These are phyloP conservation scores for Mormyrus iriodes DNA, from an alignment of 2,113 vertebrate genomes.

Conservation along the genomic window DNA sequence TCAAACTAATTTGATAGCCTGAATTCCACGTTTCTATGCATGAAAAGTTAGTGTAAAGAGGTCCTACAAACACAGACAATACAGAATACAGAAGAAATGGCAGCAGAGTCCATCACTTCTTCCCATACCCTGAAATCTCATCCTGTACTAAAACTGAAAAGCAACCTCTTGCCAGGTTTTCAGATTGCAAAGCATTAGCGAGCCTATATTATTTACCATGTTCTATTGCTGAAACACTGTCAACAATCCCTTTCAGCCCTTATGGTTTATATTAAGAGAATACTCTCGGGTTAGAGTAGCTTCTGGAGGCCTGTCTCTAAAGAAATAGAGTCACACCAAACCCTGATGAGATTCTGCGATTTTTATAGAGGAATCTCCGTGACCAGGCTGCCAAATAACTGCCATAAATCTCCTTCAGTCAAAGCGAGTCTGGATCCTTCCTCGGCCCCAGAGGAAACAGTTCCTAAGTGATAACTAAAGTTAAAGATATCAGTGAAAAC, in stretches of 20 bases:
- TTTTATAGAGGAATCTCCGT: not conserved
- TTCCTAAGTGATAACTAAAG: not conserved
- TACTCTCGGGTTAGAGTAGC: not conserved
- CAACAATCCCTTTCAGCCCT: not conserved
- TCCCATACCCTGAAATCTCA: not conserved
- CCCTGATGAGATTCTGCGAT: not conserved
- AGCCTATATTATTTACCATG: not conserved
- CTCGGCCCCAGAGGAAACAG: not conserved
- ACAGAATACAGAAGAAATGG: not conserved
- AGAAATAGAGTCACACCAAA: not conserved
- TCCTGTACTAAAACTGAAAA: not conserved
- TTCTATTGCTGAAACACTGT: not conserved
- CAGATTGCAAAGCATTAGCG: not conserved
- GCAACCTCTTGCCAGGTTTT: not conserved
- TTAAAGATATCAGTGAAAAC: not conserved
- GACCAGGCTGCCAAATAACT: constrained; percentile 6
- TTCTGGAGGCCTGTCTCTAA: not conserved
- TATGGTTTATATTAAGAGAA: not conserved
- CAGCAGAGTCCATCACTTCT: not conserved
- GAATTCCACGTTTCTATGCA: not conserved
- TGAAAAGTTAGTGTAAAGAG: not conserved
- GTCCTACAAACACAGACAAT: not conserved
- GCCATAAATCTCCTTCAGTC: constrained; percentile 13
- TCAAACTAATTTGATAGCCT: not conserved
- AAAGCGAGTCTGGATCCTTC: not conserved